Evolutionary conservation across 2,113 vertebrate genomes (phyloP), one percentile per base, ranked within the genome.

Genomic region (Sorex fumeus): DNA sequence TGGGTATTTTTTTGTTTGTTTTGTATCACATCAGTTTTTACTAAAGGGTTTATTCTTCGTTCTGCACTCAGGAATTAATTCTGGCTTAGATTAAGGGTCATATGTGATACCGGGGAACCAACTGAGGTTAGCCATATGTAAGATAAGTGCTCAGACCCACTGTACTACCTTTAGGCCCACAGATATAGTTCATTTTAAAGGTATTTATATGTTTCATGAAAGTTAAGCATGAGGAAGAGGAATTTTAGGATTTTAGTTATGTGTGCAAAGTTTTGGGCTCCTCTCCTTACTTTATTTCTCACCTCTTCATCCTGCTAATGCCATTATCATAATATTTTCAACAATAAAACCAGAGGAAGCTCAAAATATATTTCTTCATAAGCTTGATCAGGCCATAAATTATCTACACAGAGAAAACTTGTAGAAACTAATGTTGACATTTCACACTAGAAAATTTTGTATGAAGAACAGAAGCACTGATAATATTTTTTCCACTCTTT

Each of bases 301-400:
- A 1, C 47, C 2, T 77, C 40, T 67, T n/a, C 71, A 62, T 21
- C 25, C 72, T 75, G n/a, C 62, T 87, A 72, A 94, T 32, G 45
- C 71, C 75, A 92, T 74, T 85, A 36, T n/a, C 9, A 6, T 81
- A 69, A 66, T 83, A 19, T 78, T 86, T 93, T 88, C 74, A 77
- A 34, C 45, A n/a, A 62, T 32, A 78, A 79, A 83, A 88, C 18
- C 16, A 83, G 67, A 62, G 36, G 13, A 0, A 1, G 8, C 16
- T 34, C 71, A 71, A 36, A 91, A 83, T 30, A 10, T 2, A 74
- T 10, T 74, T 84, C 45, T 93, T 85, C 71, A 82, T 40, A 83
- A 95, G 50, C 6, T n/a, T 1, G 23, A 36, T 80, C 71, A 86
- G 43, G 82, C 88, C 36, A 91, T 87, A 91, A 92, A 91, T 93